Evolutionary conservation across 2,113 vertebrate species (phyloP).

Genomic region (Siphamia tubifer): DNA sequence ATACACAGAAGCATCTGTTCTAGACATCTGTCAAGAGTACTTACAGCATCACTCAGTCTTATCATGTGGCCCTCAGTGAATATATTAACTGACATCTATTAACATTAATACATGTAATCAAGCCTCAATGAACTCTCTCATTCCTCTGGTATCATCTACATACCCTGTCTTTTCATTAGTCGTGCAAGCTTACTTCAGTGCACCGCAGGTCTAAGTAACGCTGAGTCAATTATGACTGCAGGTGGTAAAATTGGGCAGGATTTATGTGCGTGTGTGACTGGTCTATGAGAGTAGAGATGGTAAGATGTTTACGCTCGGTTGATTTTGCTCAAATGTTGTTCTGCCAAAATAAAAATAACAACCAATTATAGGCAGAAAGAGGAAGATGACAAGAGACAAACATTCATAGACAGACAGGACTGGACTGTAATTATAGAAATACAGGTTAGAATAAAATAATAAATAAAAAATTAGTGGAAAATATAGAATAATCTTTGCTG

Average conservation of each 20-base stretch:
- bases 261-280: neutral
- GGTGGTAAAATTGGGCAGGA: constrained; percentile 31
- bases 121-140: constrained; percentile 34
- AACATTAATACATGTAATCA: constrained; percentile 47
- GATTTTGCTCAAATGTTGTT: constrained; percentile 26
- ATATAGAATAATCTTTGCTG: too few relatives aligned
- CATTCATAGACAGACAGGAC: too few relatives aligned
- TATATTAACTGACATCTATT: constrained; percentile 18
- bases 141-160: constrained; percentile 14
- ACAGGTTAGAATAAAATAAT: too few relatives aligned
- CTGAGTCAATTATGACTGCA: constrained; percentile 59
- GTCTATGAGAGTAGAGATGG: neutral
- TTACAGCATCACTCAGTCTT: constrained; percentile 12
- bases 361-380: constrained; percentile 23
- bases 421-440: too few relatives aligned
- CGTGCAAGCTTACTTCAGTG: constrained; percentile 23
- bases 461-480: too few relatives aligned
- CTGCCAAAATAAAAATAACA: constrained; percentile 5
- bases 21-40: neutral
- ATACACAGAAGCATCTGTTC: neutral
- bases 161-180: constrained; percentile 2
- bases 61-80: constrained; percentile 9
- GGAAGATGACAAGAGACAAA: neutral
- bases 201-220: constrained; percentile 24
- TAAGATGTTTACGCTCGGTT: constrained; percentile 28